Conservation (phyloP, 2,113 vertebrate genomes). For the Pseudorectes ferrugineus region DNA sequence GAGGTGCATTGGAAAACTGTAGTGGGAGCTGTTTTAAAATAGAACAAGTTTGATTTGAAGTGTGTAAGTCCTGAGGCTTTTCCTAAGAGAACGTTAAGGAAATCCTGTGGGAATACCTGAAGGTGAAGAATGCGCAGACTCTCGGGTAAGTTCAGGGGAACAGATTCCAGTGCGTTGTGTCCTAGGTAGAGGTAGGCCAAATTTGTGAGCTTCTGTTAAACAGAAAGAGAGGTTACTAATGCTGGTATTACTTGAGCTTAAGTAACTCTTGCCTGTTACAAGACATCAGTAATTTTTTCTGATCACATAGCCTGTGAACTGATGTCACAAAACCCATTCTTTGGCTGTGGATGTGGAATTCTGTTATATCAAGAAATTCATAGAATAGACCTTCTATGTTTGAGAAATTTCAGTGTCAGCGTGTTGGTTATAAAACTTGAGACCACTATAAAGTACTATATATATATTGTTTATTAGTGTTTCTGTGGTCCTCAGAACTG, state of each 20-base stretch:
- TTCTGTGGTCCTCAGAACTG: background rate
- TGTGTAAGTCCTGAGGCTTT: background rate
- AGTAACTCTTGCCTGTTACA: background rate
- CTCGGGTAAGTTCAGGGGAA: constrained; percentile 88
- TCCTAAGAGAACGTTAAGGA: background rate
- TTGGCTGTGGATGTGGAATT: background rate
- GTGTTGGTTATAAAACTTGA: background rate
- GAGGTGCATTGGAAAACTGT: background rate
- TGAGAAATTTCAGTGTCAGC: background rate
- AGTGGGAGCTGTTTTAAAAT: background rate
- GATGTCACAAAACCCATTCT: background rate
- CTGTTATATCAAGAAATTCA: background rate
- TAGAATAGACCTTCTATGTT: background rate
- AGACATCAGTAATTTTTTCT: background rate
- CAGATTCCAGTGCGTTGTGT: constrained; percentile 87
- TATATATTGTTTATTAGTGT: background rate
- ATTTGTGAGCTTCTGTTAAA: constrained; percentile 82
- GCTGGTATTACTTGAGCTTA: background rate
- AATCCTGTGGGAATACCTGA: constrained; percentile 76
- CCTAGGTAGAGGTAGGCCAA: constrained; percentile 85
- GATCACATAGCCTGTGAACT: background rate
- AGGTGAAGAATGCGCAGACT: constrained; percentile 87
- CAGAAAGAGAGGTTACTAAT: background rate
- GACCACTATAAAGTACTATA: background rate
- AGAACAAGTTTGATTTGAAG: background rate